Evolutionary conservation across 2,888 invertebrate genomes (phyloP), one percentile per base, ranked within the genome.

Genomic region (Allolobophora icterica): DNA sequence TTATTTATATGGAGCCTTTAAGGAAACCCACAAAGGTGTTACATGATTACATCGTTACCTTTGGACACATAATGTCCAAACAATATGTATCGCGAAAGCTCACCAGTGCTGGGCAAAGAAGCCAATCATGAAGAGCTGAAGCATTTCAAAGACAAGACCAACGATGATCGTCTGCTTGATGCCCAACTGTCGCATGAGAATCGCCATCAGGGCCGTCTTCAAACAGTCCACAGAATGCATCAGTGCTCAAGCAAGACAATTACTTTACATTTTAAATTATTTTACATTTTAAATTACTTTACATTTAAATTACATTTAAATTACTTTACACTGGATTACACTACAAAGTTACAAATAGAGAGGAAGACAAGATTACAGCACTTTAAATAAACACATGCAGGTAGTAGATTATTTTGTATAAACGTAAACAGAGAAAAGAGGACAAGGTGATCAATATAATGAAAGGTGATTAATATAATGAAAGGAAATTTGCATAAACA

Each of bases 151-250:
- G 93, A 98, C 96, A 93, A 99, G 96, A 91, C 99, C 99, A 95
- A 99, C 96, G 97, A 99, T 98, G 94, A 99, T 99, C 91, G 99
- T 98, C 95, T 98, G 98, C 96, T 99, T 99, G 93, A 98, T 97
- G 93, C 99, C 99, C 91, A 99, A 96, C 93, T 97, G 97, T 95
- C 97, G 97, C 97, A 98, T 98, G 93, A 98, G 96, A 95, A 97
- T 96, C 93, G 97, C 98, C 92, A 96, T 94, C 89, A 96, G 94
- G 58, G 95, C 94, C 71, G 96, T 96, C 95, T 96, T 94, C 35
- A 45, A 35, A 87, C 35, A 33, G 24, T 21, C 0, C 87, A n/a
- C 87, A n/a, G n/a, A n/a, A n/a, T n/a, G n/a, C n/a, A n/a, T n/a
- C n/a, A n/a, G n/a, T n/a, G n/a, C n/a, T n/a, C n/a, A 34, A n/a